phyloP scores from a whole-genome alignment of 1,140 invertebrate genomes.

The Melanaphis sacchari region DNA sequence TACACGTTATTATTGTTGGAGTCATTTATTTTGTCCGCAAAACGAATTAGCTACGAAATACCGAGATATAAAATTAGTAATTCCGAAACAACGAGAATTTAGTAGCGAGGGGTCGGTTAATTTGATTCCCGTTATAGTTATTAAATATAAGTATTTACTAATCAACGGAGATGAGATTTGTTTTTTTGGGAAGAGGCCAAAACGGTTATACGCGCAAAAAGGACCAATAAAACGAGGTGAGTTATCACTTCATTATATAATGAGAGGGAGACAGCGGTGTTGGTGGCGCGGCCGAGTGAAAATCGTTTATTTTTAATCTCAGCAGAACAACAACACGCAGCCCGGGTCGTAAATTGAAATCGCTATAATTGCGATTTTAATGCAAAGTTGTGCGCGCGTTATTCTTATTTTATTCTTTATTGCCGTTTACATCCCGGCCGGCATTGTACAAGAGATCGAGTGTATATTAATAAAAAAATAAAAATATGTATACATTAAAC shows the following conservation, averaged over 20 bases:
- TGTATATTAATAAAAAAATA: neutral
- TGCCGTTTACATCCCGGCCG: neutral
- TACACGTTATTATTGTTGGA: neutral
- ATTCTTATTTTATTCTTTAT: constrained; percentile 30
- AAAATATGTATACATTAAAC: neutral
- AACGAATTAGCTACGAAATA: neutral
- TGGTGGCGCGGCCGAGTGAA: neutral
- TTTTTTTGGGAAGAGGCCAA: neutral
- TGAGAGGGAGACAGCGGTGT: neutral
- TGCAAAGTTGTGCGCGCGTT: neutral
- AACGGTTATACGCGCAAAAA: constrained; percentile 25
- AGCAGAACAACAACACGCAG: constrained; percentile 7
- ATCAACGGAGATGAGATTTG: constrained; percentile 36
- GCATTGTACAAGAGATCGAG: neutral
- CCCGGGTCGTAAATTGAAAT: constrained; percentile 40
- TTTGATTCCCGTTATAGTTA: neutral
- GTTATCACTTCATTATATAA: constrained; percentile 36
- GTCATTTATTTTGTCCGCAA: neutral
- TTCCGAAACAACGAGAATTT: neutral
- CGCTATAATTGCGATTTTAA: constrained; percentile 50
- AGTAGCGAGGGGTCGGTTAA: neutral
- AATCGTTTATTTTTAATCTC: constrained; percentile 55
- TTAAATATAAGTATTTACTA: constrained; percentile 31
- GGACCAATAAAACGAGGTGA: constrained; percentile 45
- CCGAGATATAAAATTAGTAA: neutral